phyloP scores from a whole-genome alignment of 2,888 invertebrate genomes.

The Phengaris arion region DNA sequence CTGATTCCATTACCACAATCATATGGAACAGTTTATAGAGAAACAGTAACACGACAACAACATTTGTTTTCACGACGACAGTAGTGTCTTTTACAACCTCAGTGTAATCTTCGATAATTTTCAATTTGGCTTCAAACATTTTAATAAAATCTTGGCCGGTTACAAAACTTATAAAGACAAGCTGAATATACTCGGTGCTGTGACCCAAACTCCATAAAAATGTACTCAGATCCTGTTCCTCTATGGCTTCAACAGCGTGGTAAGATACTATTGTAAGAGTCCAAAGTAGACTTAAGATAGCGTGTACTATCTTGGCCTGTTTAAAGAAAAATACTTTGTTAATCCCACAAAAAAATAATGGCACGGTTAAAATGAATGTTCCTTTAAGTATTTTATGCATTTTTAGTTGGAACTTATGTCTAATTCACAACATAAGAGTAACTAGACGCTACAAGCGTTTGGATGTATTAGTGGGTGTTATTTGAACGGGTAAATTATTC shows the following conservation, averaged over 20 bases:
- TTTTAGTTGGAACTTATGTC: background rate
- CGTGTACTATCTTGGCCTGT: background rate
- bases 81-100: background rate
- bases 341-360: conserved; percentile 13
- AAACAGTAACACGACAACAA: background rate
- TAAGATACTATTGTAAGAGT: background rate
- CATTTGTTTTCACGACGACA: background rate
- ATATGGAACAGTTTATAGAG: background rate
- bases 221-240: too few species aligned
- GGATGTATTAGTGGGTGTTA: too few species aligned
- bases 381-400: conserved; percentile 18
- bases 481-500: too few species aligned
- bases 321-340: background rate
- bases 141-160: background rate
- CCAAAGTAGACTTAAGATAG: background rate
- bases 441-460: too few species aligned
- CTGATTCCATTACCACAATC: background rate
- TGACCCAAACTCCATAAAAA: background rate
- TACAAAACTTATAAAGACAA: background rate
- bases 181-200: background rate
- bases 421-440: too few species aligned
- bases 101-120: background rate
- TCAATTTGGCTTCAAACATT: background rate
- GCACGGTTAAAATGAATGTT: background rate
- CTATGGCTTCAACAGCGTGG: too few species aligned